Percentiles rank a stretch among this genome's conserved stretches.
Evolutionary conservation across 2,797 vertebrate species (phyloP).

Genomic region (Sebastiscus tertius): DNA sequence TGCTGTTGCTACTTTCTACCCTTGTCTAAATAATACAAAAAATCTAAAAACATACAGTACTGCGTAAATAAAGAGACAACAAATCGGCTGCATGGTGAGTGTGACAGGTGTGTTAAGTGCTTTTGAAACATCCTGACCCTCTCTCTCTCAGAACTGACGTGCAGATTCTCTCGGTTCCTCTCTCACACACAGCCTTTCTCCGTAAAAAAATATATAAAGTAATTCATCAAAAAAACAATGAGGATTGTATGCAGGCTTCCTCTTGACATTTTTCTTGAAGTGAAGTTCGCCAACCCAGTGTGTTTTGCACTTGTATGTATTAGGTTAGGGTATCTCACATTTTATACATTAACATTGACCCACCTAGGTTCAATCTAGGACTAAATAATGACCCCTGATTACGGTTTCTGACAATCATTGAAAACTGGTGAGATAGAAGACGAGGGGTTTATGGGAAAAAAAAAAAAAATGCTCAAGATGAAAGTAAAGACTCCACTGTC

Average conservation of each 20-base stretch:
- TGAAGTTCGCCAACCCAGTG: constrained; percentile 67
- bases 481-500: constrained; percentile 68
- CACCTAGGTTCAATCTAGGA: constrained; percentile 60
- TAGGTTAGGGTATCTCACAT: constrained; percentile 62
- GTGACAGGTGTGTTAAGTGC: constrained; percentile 86
- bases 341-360: constrained; percentile 65
- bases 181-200: constrained; percentile 58
- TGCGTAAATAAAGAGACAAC: constrained; percentile 88
- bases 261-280: constrained; percentile 43
- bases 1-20: constrained; percentile 84
- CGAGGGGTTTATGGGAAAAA: constrained; percentile 19
- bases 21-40: constrained; percentile 23
- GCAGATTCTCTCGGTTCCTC: constrained; percentile 61
- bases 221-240: constrained; percentile 78
- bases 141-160: constrained; percentile 48
- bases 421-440: constrained; percentile 62
- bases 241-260: constrained; percentile 70
- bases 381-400: constrained; percentile 75
- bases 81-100: constrained; percentile 84
- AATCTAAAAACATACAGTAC: constrained; percentile 93
- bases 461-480: constrained; percentile 80
- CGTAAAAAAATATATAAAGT: constrained; percentile 81
- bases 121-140: constrained; percentile 71
- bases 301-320: constrained; percentile 66
- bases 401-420: constrained; percentile 75